Percentiles rank a stretch among this genome's conserved stretches.
Evolutionary conservation across 2,797 vertebrate species (phyloP).

Genomic region (Alectoris magna): DNA sequence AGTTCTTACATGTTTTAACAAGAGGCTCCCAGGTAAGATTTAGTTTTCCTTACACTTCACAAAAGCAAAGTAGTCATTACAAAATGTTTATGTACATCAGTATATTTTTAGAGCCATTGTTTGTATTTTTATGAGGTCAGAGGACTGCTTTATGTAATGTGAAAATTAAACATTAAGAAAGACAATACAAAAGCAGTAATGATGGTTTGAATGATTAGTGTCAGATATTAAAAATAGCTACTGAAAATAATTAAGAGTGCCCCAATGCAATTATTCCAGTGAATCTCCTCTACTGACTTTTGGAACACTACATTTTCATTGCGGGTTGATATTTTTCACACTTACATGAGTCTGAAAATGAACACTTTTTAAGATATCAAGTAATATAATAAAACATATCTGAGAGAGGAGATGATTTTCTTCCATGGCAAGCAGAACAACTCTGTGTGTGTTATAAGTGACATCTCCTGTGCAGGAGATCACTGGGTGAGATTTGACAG

Average conservation of each 20-base stretch:
- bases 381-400: background rate
- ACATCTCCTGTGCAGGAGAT: background rate
- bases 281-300: background rate
- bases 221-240: background rate
- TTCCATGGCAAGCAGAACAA: background rate
- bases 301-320: background rate
- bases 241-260: background rate
- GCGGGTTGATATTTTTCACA: background rate
- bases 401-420: constrained; percentile 10
- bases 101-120: background rate
- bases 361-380: background rate
- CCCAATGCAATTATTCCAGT: background rate
- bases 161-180: background rate
- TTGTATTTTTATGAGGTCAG: background rate
- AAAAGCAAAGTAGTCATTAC: background rate
- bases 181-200: background rate
- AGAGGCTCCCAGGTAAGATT: constrained; percentile 93
- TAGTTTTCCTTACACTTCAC: background rate
- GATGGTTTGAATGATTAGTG: background rate
- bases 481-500: background rate
- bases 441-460: background rate
- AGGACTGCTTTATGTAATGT: background rate
- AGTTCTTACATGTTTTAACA: constrained; percentile 96
- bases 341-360: background rate
- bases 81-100: background rate